Conservation (phyloP, 2,113 vertebrate genomes). For the Leptodactylus fuscus region DNA sequence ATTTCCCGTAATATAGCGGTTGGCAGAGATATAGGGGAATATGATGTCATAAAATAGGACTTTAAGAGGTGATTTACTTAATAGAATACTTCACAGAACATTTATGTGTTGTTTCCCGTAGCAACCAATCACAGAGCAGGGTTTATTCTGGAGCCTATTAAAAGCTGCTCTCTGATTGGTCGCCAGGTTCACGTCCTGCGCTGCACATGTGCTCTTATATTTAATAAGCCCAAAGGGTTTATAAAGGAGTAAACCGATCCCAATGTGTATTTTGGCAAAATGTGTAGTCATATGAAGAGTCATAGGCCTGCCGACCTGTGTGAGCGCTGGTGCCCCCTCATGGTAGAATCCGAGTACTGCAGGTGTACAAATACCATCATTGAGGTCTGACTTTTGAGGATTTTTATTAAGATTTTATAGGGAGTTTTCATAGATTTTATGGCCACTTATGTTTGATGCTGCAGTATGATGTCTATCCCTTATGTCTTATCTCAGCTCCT, state of each 20-base stretch:
- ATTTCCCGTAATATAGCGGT: neutral
- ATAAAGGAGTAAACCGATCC: neutral
- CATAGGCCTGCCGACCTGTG: neutral
- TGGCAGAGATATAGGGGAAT: neutral
- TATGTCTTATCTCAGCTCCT: constrained; percentile 72
- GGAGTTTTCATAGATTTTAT: no score
- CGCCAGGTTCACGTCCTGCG: neutral
- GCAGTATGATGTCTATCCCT: no score
- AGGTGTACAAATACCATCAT: neutral
- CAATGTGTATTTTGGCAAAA: neutral
- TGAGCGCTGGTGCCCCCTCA: neutral
- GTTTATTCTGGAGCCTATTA: neutral
- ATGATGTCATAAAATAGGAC: neutral
- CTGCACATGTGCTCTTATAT: neutral
- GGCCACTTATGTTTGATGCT: no score
- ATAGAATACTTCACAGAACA: neutral
- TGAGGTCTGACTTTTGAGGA: no score
- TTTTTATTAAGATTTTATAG: no score
- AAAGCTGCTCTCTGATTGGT: constrained; percentile 2
- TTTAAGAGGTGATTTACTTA: neutral
- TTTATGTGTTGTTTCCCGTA: neutral
- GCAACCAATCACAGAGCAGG: neutral
- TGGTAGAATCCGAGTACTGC: neutral
- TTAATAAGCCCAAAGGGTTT: neutral
- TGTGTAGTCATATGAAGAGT: neutral